Percentiles rank a stretch among this genome's conserved stretches.
These are phyloP conservation scores for Machaerirhynchus nigripectus DNA, from an alignment of 2,113 vertebrate species.

Conservation along the genomic window DNA sequence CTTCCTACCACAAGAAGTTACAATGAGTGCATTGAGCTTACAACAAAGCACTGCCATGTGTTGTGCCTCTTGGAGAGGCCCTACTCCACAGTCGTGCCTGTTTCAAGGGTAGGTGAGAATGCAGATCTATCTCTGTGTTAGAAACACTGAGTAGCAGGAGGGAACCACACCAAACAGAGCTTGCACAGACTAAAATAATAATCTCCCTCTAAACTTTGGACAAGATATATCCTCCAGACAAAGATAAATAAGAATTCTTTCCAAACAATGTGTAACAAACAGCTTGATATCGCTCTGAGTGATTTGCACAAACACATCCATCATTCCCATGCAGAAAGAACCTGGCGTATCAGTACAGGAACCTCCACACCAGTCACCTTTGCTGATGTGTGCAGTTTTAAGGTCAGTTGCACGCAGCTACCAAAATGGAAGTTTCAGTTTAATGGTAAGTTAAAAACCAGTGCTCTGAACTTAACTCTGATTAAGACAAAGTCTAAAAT, in stretches of 20 bases:
- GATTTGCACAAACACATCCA: neutral
- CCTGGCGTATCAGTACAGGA: neutral
- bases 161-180: neutral
- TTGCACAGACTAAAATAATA: neutral
- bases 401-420: neutral
- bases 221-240: neutral
- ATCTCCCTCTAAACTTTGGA: neutral
- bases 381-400: neutral
- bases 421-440: neutral
- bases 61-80: neutral
- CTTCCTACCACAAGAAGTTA: neutral
- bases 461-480: neutral
- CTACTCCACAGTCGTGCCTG: neutral
- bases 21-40: neutral
- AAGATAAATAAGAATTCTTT: neutral
- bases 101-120: neutral
- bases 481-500: neutral
- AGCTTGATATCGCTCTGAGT: neutral
- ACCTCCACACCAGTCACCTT: neutral
- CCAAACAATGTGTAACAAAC: neutral
- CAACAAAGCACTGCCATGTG: conserved; percentile 15
- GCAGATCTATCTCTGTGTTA: neutral
- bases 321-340: fast-evolving
- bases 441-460: neutral
- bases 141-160: neutral